Evolutionary conservation across 1,140 invertebrate genomes (phyloP).

Genomic region (Drosophila eugracilis): DNA sequence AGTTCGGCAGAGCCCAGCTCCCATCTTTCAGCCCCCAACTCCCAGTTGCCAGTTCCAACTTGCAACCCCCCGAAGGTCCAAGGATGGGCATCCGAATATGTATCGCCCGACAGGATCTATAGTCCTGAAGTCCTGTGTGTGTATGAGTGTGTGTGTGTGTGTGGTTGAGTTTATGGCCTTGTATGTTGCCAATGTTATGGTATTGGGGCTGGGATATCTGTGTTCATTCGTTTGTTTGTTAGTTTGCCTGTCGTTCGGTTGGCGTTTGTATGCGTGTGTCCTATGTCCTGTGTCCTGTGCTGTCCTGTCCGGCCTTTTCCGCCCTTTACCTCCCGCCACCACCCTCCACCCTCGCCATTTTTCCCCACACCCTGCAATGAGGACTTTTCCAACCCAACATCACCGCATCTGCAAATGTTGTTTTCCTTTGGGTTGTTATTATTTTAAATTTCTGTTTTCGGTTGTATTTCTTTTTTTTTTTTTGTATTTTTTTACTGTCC

Average conservation of each 20-base stretch:
- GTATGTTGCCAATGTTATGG: constrained; percentile 52
- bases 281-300: constrained; percentile 24
- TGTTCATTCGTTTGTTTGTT: constrained; percentile 49
- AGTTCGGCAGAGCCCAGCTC: constrained; percentile 29
- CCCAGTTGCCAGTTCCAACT: constrained; percentile 7
- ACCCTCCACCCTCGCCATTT: too few species aligned
- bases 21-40: not conserved
- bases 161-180: constrained; percentile 52
- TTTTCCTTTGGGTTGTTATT: constrained; percentile 83
- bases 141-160: constrained; percentile 23
- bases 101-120: constrained; percentile 73
- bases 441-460: constrained; percentile 72
- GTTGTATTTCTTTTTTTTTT: constrained; percentile 43
- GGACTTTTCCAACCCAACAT: constrained; percentile 22
- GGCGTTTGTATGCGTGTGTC: constrained; percentile 26
- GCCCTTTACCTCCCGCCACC: constrained; percentile 9
- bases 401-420: constrained; percentile 76
- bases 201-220: constrained; percentile 42
- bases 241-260: constrained; percentile 20
- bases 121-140: constrained; percentile 17
- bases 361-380: not conserved
- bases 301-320: constrained; percentile 68
- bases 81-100: constrained; percentile 62
- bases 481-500: constrained; percentile 36
- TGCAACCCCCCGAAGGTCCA: constrained; percentile 58